Evolutionary conservation across 2,888 invertebrate genomes (phyloP), one percentile per base, ranked within the genome.

Genomic region (Neoascia interrupta): DNA sequence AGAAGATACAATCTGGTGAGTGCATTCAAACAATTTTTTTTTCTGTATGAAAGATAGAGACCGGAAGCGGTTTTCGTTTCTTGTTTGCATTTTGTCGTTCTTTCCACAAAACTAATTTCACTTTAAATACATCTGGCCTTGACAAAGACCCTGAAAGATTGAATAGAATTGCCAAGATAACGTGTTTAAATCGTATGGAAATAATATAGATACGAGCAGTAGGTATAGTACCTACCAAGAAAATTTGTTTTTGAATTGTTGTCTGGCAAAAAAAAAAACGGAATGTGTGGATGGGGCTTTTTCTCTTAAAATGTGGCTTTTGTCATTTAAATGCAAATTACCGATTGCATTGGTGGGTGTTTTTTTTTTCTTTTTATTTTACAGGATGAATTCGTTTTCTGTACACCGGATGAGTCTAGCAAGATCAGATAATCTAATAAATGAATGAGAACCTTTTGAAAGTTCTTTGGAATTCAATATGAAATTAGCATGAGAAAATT

Each of bases 111-210:
- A 61, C 74, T 28, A 43, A 54, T 69, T 74, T 49, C 47, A 74
- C 15, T 74, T 69, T 69, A 41, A 74, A 74, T 68, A 60, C 15
- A 56, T 45, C 31, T 74, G 61, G 47, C 69, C 74, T 74, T 74
- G 74, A 43, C 74, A 74, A 31, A 69, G 74, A 69, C 69, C 69
- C 54, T 61, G 54, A 19, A 26, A 41, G 60, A 74, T 69, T 61
- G 47, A 74, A 68, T 74, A 53, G 47, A 47, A 60, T 53, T 53
- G 45, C 13, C 26, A 26, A 54, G 74, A 74, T 69, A 69, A 54
- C n/a, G n/a, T n/a, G 28, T 16, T 58, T 15, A 10, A 36, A 19
- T 31, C 43, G 43, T 58, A 2, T 31, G 8, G n/a, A n/a, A n/a
- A n/a, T n/a, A n/a, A 13, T 19, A 6, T 19, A 13, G 2, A 39